A percentile compares a stretch with the other conserved stretches of the same genome.
These are phyloP conservation scores for Eufriesea mexicana DNA, from an alignment of 1,140 invertebrate species.

Conservation along the genomic window DNA sequence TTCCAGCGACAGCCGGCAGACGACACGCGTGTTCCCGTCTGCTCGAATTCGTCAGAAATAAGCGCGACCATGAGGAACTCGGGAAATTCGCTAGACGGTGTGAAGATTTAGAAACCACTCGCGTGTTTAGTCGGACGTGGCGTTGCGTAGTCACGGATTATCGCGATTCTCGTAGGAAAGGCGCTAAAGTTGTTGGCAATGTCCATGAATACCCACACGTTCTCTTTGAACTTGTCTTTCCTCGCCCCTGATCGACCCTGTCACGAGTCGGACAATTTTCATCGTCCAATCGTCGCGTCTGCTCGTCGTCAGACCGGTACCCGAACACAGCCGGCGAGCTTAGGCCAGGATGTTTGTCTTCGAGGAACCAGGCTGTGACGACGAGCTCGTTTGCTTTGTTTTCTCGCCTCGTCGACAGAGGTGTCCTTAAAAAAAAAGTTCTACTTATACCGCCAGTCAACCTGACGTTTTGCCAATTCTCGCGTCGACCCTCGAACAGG, in stretches of 20 bases:
- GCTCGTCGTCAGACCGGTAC: slow-evolving; percentile 1
- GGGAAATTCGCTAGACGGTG: slow-evolving; percentile 17
- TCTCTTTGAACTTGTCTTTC: slow-evolving; percentile 28
- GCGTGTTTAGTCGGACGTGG: slow-evolving; percentile 18
- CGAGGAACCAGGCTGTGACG: background rate
- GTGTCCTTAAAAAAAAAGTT: background rate
- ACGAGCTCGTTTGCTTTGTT: slow-evolving; percentile 3
- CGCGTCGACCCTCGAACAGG: too few relatives aligned
- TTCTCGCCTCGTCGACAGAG: background rate
- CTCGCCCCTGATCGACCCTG: background rate
- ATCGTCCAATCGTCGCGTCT: background rate
- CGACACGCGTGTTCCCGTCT: slow-evolving; percentile 12
- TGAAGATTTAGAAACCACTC: background rate
- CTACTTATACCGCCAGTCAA: background rate
- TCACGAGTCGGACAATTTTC: too few relatives aligned
- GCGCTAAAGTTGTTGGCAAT: slow-evolving; percentile 34
- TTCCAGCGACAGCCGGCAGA: slow-evolving; percentile 11
- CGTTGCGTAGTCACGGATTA: slow-evolving; percentile 40
- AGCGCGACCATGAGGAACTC: slow-evolving; percentile 11
- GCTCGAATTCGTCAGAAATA: slow-evolving; percentile 27
- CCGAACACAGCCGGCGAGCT: background rate
- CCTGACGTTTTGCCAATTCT: background rate
- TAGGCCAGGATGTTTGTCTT: background rate
- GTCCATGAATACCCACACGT: background rate
- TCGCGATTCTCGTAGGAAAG: slow-evolving; percentile 23